Base-by-base conservation (phyloP, 92 coral and sea anemone species). In the Plumapathes pennacea region DNA sequence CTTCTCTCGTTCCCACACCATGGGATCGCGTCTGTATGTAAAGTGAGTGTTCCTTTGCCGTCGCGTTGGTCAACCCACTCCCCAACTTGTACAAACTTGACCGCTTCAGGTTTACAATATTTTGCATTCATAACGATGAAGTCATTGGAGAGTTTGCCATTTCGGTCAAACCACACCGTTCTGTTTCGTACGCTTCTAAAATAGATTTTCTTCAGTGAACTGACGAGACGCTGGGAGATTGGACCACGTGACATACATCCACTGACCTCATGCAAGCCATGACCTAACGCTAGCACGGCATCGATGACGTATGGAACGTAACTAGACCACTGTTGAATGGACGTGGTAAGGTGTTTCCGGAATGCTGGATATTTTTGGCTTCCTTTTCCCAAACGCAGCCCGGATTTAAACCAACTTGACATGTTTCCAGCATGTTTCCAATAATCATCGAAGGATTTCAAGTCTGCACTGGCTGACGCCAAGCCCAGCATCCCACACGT, bases 401-500 rank as follows among this genome's bases (percentile, higher is more conserved):
- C 57, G 48, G 8, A 62, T 0, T 32, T 43, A n/a, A 33, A 18
- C 37, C 1, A n/a, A 0, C 28, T 46, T 43, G 19, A 39, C 51
- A 19, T 22, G 1, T 15, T 18, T 11, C 34, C 26, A 7, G 11
- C n/a, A 1, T 28, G 10, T 27, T 42, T 3, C 26, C 37, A 22
- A n/a, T n/a, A n/a, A n/a, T n/a, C n/a, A n/a, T n/a, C n/a, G n/a
- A n/a, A n/a, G n/a, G n/a, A n/a, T n/a, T n/a, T 29, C 29, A 66
- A n/a, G 32, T 57, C 63, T 17, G 66, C 34, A 22, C 38, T 57
- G 19, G 74, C 39, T 32, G 65, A 28, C 24, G 61, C 30, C 40
- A 84, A 50, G 27, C 90, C 87, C 1, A 94, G 37, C 46, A 62
- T 47, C 18, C 99, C 96, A n/a, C 80, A 69, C 20, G 74, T 69